phyloP scores from a whole-genome alignment of 2,113 vertebrate genomes.

The Pseudorasbora parva region DNA sequence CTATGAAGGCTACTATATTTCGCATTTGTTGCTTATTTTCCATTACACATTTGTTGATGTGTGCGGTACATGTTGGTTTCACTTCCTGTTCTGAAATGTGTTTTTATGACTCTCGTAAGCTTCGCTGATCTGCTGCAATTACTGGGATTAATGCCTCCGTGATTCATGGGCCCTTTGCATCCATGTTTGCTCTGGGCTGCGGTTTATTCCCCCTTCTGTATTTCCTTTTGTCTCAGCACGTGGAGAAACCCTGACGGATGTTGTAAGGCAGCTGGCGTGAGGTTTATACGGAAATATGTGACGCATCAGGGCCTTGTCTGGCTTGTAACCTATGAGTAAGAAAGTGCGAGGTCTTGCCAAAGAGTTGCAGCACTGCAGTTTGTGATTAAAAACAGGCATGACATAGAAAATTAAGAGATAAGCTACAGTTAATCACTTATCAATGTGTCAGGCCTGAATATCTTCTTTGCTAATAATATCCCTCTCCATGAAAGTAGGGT shows the following conservation, averaged over 20 bases:
- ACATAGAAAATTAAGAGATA: background rate
- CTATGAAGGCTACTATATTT: background rate
- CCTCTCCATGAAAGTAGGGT: background rate
- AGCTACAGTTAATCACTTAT: background rate
- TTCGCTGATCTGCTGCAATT: background rate
- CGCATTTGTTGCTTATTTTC: background rate
- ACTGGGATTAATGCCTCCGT: background rate
- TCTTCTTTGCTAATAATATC: conserved; percentile 1
- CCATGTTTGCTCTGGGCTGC: background rate
- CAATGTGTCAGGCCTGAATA: background rate
- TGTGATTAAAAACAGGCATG: background rate
- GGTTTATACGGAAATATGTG: conserved; percentile 15
- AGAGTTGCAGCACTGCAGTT: background rate
- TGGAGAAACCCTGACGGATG: conserved; percentile 15
- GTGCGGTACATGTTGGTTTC: background rate
- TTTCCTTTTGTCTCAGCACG: background rate
- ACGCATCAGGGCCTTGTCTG: background rate
- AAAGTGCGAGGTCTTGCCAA: background rate
- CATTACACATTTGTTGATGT: no score
- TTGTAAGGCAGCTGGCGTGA: background rate
- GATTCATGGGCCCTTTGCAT: background rate
- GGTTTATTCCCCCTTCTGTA: background rate
- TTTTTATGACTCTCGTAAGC: background rate
- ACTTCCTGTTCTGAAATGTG: background rate
- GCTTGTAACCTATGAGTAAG: conserved; percentile 3